phyloP scores from a whole-genome alignment of 1,140 invertebrate genomes.

The Coptotermes formosanus region DNA sequence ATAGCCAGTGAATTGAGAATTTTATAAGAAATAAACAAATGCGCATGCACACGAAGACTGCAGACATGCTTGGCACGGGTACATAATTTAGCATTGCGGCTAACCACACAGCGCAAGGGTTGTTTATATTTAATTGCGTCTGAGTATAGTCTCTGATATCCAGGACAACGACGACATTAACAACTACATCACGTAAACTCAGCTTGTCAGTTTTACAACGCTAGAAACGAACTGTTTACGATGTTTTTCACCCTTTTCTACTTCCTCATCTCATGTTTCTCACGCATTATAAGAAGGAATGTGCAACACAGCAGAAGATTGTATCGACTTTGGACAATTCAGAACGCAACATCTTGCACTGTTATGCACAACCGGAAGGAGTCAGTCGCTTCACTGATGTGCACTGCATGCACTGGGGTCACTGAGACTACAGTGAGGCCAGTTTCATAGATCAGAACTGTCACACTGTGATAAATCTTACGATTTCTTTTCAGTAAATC shows the following conservation, averaged over 20 bases:
- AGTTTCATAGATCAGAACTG: too few relatives aligned
- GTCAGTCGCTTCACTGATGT: not conserved
- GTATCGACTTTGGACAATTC: not conserved
- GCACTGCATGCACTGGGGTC: not conserved
- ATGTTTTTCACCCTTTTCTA: not conserved
- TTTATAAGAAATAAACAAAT: not conserved
- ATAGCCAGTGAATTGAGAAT: too few relatives aligned
- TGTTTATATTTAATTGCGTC: not conserved
- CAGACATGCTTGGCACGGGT: not conserved
- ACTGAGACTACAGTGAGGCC: not conserved
- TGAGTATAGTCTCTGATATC: not conserved
- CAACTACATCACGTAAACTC: conserved; percentile 16
- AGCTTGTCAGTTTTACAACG: conserved; percentile 16
- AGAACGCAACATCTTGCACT: not conserved
- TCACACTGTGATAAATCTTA: too few relatives aligned
- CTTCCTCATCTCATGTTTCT: not conserved
- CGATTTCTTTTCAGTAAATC: too few relatives aligned
- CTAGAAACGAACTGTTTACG: conserved; percentile 14
- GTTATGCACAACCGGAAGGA: too few relatives aligned
- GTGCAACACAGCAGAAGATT: not conserved
- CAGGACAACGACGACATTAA: conserved; percentile 19
- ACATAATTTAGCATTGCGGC: conserved; percentile 16
- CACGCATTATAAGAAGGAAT: not conserved
- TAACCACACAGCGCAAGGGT: not conserved
- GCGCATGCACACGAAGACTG: not conserved